Conservation (phyloP, 2,113 vertebrate species). For the Nerophis ophidion region DNA sequence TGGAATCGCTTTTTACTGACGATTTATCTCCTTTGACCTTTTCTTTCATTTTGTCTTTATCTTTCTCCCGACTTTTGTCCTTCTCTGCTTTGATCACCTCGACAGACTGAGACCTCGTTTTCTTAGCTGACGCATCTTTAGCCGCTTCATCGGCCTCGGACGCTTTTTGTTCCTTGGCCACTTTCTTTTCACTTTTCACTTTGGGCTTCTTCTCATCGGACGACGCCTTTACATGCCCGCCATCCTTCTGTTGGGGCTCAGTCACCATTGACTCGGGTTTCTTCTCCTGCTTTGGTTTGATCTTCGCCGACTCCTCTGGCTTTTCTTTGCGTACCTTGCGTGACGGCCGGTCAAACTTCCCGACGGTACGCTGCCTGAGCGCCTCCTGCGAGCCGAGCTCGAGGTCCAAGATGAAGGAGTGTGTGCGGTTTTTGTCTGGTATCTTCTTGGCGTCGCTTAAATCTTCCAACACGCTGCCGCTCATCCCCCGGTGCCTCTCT, state of each 20-base stretch:
- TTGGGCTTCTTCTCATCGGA: conserved; percentile 86
- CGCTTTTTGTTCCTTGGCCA: conserved; percentile 71
- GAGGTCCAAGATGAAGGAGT: conserved; percentile 74
- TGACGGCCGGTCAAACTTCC: conserved; percentile 78
- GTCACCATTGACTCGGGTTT: conserved; percentile 64
- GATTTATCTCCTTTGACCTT: conserved; percentile 71
- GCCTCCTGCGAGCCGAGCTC: conserved; percentile 77
- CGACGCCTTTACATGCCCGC: conserved; percentile 59
- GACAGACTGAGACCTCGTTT: conserved; percentile 59
- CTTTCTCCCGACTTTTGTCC: conserved; percentile 46
- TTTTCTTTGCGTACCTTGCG: conserved; percentile 86
- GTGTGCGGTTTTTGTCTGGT: conserved; percentile 68
- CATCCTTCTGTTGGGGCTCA: conserved; percentile 72
- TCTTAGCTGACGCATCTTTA: conserved; percentile 76
- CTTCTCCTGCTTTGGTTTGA: conserved; percentile 77
- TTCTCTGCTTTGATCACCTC: conserved; percentile 73
- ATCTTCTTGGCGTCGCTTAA: conserved; percentile 73
- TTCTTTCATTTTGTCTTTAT: conserved; percentile 51
- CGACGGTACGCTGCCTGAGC: conserved; percentile 73
- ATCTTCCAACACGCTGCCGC: conserved; percentile 71
- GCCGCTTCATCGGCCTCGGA: conserved; percentile 74
- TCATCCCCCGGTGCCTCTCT: conserved; percentile 75
- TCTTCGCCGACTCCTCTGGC: conserved; percentile 79
- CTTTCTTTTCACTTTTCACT: conserved; percentile 80
- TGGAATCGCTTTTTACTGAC: conserved; percentile 72